Evolutionary conservation across 53 echinoderm and acorn worm species (phyloP).

Genomic region (Arbacia lixula): DNA sequence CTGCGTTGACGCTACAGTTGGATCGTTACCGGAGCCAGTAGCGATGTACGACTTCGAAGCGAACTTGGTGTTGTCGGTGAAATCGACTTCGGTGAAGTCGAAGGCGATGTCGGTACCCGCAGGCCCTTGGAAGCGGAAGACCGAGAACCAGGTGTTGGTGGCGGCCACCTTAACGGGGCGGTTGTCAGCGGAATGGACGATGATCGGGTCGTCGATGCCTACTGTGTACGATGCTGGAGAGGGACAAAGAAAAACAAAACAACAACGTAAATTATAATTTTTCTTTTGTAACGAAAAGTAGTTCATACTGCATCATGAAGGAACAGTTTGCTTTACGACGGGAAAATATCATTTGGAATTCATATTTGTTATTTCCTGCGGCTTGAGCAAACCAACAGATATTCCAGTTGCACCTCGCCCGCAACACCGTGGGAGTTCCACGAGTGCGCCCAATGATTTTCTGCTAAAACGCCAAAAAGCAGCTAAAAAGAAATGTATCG

Average conservation of each 20-base stretch:
- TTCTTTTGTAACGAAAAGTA: too few species aligned
- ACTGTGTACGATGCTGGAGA: neutral
- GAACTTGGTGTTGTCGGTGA: constrained; percentile 23
- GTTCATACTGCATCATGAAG: too few species aligned
- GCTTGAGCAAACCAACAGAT: too few species aligned
- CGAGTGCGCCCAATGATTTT: too few species aligned
- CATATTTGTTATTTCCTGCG: too few species aligned
- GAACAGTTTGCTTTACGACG: too few species aligned
- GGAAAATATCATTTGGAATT: too few species aligned
- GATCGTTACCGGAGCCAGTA: constrained; percentile 13
- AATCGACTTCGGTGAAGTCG: constrained; percentile 20
- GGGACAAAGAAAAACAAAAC: neutral
- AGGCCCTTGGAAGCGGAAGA: constrained; percentile 14
- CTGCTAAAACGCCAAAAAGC: too few species aligned
- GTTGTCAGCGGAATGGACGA: constrained; percentile 3
- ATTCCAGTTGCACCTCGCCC: too few species aligned
- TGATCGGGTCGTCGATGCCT: constrained; percentile 27
- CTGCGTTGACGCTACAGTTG: neutral
- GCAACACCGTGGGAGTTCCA: too few species aligned
- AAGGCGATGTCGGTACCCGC: constrained; percentile 1
- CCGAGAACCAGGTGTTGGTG: constrained; percentile 32
- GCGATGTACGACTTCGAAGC: constrained; percentile 24
- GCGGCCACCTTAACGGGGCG: neutral
- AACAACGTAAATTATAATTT: too few species aligned
- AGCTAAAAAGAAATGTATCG: too few species aligned